These are phyloP conservation scores for Ctenodactylus gundi DNA, from an alignment of 2,113 vertebrate genomes.

Conservation along the genomic window DNA sequence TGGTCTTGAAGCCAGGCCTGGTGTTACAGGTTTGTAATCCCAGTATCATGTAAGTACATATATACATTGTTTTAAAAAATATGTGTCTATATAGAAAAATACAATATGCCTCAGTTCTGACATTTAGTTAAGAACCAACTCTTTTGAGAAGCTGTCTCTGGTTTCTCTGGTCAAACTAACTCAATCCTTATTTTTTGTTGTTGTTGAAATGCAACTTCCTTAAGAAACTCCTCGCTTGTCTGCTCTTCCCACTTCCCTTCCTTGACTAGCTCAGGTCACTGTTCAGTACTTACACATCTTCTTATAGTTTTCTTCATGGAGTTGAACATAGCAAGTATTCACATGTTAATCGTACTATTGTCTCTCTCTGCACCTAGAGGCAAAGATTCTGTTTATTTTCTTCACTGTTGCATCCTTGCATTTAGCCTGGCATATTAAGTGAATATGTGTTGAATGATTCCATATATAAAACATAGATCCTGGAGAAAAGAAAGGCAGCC, in stretches of 20 bases:
- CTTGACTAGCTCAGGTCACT: neutral
- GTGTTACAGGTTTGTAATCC: no score
- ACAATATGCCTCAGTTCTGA: neutral
- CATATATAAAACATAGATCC: neutral
- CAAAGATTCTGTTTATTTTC: constrained; percentile 2
- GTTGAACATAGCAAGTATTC: neutral
- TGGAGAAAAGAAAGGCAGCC: neutral
- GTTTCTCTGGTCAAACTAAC: neutral
- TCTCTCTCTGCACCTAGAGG: neutral
- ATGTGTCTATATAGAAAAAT: neutral
- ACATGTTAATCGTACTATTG: neutral
- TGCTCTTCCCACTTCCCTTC: neutral
- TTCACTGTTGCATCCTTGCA: neutral
- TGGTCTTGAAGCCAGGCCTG: neutral
- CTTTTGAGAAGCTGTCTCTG: neutral
- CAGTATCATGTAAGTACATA: no score
- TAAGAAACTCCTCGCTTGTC: neutral
- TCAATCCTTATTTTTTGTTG: neutral
- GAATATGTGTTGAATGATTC: neutral
- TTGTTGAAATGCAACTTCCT: neutral
- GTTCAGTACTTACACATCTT: neutral
- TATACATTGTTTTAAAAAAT: no score
- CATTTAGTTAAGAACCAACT: neutral
- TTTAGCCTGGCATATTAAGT: neutral
- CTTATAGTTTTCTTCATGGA: constrained; percentile 5